These are phyloP conservation scores for Eidolon helvum DNA, from an alignment of 2,113 vertebrate genomes.

Conservation along the genomic window DNA sequence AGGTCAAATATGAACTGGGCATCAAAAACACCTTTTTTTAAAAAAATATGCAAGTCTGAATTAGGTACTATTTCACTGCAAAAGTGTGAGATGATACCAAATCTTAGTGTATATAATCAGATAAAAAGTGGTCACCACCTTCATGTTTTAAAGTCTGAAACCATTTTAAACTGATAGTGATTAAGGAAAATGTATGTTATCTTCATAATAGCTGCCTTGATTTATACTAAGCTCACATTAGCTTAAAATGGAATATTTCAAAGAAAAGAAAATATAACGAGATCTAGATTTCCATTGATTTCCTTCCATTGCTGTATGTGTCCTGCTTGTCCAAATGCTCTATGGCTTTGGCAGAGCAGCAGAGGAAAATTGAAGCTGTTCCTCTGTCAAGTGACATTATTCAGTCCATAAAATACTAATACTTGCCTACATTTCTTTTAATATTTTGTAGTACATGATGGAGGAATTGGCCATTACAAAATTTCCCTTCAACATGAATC, in stretches of 20 bases:
- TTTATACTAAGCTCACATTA: background rate
- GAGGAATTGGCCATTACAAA: background rate
- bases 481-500: background rate
- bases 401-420: background rate
- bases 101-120: background rate
- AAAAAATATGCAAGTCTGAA: background rate
- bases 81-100: background rate
- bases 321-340: background rate
- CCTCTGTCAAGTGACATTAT: background rate
- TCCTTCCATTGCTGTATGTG: background rate
- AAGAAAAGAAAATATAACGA: background rate
- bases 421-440: background rate
- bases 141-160: background rate
- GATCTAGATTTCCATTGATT: background rate
- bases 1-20: background rate
- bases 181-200: background rate
- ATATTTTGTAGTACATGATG: background rate
- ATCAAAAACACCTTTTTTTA: background rate
- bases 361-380: background rate
- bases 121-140: background rate
- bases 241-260: background rate
- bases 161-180: background rate
- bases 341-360: background rate
- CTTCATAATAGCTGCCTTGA: background rate
- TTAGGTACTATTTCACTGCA: slow-evolving; percentile 25